Evolutionary conservation across 2,888 invertebrate genomes (phyloP).

Genomic region (Pachycephus smyrnensis): DNA sequence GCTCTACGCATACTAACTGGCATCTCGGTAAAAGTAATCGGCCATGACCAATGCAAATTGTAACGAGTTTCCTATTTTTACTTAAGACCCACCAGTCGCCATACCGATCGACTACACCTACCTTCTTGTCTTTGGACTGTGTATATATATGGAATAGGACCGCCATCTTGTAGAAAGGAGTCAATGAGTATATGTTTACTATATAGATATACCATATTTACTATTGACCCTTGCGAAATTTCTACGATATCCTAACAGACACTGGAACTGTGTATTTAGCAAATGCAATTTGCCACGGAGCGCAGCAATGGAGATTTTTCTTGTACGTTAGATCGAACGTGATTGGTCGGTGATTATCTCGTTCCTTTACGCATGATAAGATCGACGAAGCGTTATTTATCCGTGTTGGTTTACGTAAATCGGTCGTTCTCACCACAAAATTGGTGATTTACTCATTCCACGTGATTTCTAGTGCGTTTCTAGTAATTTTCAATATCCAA

Average conservation of each 20-base stretch:
- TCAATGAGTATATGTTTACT: background rate
- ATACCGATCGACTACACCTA: background rate
- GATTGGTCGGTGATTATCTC: background rate
- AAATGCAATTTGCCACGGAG: background rate
- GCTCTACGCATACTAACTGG: too few species aligned
- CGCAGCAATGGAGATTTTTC: background rate
- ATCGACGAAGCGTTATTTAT: background rate
- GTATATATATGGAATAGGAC: background rate
- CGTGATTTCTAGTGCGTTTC: background rate
- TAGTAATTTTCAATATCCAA: background rate
- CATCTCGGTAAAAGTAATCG: conserved; percentile 34
- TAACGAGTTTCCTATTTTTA: conserved; percentile 34
- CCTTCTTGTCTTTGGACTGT: background rate
- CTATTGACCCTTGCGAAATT: background rate
- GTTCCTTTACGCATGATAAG: background rate
- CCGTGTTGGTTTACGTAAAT: background rate
- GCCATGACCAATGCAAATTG: conserved; percentile 47
- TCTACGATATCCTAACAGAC: background rate
- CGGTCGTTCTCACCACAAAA: background rate
- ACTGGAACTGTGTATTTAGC: background rate
- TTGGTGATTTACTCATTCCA: background rate
- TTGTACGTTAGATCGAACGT: background rate
- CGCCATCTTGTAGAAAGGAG: background rate
- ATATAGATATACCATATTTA: background rate
- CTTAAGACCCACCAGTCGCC: background rate